phyloP scores from a whole-genome alignment of 1,140 invertebrate species.

The Chironomus striatipennis region DNA sequence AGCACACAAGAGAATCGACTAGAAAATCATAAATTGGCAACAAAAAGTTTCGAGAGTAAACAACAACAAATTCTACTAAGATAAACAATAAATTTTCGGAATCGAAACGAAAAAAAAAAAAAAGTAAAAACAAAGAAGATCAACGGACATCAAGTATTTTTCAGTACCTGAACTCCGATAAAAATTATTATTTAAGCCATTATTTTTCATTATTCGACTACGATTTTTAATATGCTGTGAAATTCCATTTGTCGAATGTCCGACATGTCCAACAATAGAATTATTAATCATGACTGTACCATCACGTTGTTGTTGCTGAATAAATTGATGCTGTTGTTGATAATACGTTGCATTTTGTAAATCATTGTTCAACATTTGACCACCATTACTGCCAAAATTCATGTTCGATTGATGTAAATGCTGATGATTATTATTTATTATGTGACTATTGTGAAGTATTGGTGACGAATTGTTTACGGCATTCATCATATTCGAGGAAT shows the following conservation, averaged over 20 bases:
- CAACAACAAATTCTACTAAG: too few relatives aligned
- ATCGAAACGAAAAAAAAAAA: too few relatives aligned
- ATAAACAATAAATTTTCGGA: too few relatives aligned
- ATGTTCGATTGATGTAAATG: slow-evolving; percentile 6
- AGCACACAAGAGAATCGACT: too few relatives aligned
- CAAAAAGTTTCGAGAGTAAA: too few relatives aligned
- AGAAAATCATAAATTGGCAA: too few relatives aligned
- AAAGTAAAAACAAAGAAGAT: neutral
- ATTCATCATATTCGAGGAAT: neutral
- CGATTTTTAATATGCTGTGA: slow-evolving; percentile 44
- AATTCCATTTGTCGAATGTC: slow-evolving; percentile 31
- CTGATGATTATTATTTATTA: slow-evolving; percentile 20
- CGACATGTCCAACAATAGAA: slow-evolving; percentile 24
- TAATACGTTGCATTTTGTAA: slow-evolving; percentile 20
- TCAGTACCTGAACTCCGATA: slow-evolving; percentile 17
- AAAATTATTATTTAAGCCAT: slow-evolving; percentile 22
- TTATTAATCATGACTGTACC: neutral
- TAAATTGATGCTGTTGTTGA: slow-evolving; percentile 30
- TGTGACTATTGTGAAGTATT: slow-evolving; percentile 11
- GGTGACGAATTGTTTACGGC: neutral
- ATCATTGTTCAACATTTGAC: slow-evolving; percentile 6
- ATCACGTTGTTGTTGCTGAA: slow-evolving; percentile 34
- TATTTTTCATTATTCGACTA: slow-evolving; percentile 17
- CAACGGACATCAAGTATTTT: neutral
- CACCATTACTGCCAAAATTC: slow-evolving; percentile 1